Base-by-base conservation (phyloP, 2,113 vertebrate species). In the Lophura nycthemera region DNA sequence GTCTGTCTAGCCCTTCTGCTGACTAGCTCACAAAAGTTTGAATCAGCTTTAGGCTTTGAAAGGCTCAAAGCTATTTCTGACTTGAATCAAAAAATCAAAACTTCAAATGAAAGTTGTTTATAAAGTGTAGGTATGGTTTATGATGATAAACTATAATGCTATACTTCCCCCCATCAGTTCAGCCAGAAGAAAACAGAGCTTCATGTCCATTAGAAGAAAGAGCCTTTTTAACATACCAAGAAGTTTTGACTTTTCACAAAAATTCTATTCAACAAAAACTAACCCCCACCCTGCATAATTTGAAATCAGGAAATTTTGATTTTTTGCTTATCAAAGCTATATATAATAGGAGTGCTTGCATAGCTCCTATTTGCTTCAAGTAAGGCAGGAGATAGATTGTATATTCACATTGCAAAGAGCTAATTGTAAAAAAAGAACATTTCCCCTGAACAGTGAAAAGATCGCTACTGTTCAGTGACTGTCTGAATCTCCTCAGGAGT, bases 71-170 rank as follows among this genome's bases (percentile, higher is more conserved):
- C 18, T 2, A 42, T 71, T 80, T 57, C 66, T 50, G 13, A 4
- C 21, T 45, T 50, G 11, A 77, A 66, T 8, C 7, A 48, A 70
- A 86, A 36, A 8, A 30, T 4, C 22, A 52, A 32, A 20, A 6
- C 5, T 21, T 30, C 1, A 6, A 32, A 25, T 25, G 18, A 8
- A 5, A 3, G 5, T 3, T 17, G 20, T 57, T 76, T 8, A 43
- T 47, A 29, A 83, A 76, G 75, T 2, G 14, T 18, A 67, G 11
- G 6, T 29, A 56, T 61, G 1, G 45, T 47, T 90, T 86, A 45
- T 19, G 11, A 60, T 38, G 48, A 36, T 38, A 20, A 66, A 70
- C 13, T 42, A 60, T 18, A 11, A 14, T 77, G 19, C 8, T 73
- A 40, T 3, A 43, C 27, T 29, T 45, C 32, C 11, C 8, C 76